phyloP scores from a whole-genome alignment of 1,140 invertebrate species.

The Panonychus citri region DNA sequence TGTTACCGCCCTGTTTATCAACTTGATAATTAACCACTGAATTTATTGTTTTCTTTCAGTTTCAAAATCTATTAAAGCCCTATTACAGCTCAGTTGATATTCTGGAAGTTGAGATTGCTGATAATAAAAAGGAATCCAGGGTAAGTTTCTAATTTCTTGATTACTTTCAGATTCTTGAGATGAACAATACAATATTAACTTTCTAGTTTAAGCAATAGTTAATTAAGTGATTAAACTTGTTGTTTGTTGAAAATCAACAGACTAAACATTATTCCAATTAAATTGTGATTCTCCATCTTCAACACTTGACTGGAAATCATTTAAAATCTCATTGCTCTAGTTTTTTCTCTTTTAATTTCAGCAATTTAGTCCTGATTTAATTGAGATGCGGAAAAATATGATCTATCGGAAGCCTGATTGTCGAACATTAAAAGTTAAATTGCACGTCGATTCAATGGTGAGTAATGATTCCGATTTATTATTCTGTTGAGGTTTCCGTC shows the following conservation, averaged over 20 bases:
- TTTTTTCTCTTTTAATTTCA: not conserved
- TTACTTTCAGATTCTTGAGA: too few species aligned
- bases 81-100: conserved; percentile 81
- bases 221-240: too few species aligned
- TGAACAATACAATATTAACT: too few species aligned
- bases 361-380: not conserved
- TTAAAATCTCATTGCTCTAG: too few species aligned
- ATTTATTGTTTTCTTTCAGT: conserved; percentile 30
- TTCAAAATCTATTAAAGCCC: conserved; percentile 62
- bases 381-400: not conserved
- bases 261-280: too few species aligned
- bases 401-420: not conserved
- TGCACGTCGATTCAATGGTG: conserved; percentile 74
- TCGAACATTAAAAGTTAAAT: conserved; percentile 44
- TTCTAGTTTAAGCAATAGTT: too few species aligned
- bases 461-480: too few species aligned
- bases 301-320: too few species aligned
- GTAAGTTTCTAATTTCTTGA: too few species aligned
- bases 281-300: too few species aligned
- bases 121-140: conserved; percentile 44
- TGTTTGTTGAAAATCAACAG: not conserved
- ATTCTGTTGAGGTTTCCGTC: too few species aligned
- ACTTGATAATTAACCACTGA: not conserved
- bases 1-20: too few species aligned
- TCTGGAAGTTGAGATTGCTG: conserved; percentile 71